Percentiles rank a stretch among this genome's conserved stretches.
These are phyloP conservation scores for Venusia cambrica DNA, from an alignment of 2,888 invertebrate species.

Conservation along the genomic window DNA sequence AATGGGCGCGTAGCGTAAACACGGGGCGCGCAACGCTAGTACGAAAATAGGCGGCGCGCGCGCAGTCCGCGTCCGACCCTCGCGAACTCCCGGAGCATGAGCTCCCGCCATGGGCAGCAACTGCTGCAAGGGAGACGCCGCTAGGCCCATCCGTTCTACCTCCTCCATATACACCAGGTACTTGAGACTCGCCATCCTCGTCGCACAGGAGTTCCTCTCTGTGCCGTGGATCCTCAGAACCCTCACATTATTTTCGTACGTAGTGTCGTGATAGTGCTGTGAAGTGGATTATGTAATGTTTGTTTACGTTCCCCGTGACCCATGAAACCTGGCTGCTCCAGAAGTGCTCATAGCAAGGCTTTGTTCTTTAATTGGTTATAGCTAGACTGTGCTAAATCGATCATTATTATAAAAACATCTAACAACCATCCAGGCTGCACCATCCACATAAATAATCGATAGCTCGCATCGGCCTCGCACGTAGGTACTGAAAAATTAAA, in stretches of 20 bases:
- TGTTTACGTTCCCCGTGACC: constrained; percentile 26
- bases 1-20: constrained; percentile 40
- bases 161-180: constrained; percentile 78
- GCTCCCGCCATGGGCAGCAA: constrained; percentile 80
- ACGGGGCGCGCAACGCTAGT: constrained; percentile 55
- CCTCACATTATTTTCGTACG: constrained; percentile 46
- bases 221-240: constrained; percentile 63
- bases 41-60: constrained; percentile 59
- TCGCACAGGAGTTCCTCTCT: constrained; percentile 55
- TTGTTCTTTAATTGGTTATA: constrained; percentile 16
- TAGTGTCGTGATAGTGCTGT: constrained; percentile 37
- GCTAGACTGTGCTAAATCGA: constrained; percentile 18
- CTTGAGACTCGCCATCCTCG: constrained; percentile 59
- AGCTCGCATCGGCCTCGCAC: no score
- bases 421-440: not conserved
- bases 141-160: constrained; percentile 64
- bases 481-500: no score
- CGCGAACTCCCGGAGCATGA: constrained; percentile 65
- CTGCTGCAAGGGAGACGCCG: constrained; percentile 81
- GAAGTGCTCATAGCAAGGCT: constrained; percentile 25
- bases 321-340: constrained; percentile 7
- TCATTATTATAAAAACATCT: constrained; percentile 1
- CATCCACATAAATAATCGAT: no score
- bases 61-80: constrained; percentile 63
- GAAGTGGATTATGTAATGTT: constrained; percentile 33